Base-by-base conservation (phyloP, 2,797 vertebrate species). In the Darevskia mixta region DNA sequence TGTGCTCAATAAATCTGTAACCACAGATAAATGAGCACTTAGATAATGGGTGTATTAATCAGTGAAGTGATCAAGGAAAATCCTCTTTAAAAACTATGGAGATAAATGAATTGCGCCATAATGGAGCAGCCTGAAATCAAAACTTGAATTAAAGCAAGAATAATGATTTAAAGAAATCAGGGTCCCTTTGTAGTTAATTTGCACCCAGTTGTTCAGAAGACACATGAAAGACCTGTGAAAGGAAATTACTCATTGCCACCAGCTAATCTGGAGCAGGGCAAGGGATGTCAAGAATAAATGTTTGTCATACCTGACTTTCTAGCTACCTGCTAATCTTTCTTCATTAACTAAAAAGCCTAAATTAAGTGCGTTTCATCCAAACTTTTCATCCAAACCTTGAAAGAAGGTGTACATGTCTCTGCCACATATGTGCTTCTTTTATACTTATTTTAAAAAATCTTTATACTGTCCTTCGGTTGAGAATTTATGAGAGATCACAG, bases 321-420 rank as follows among this genome's bases (percentile, higher is more conserved):
- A 91, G 67, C 13, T 87, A 71, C 13, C 58, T 86, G 67, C 4
- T 93, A 91, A 86, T 92, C 80, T 89, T 9, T 82, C 78, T 88
- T 93, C 72, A 83, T 90, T 93, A 93, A 77, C 64, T 66, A 89
- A 90, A 89, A 94, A 93, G 89, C n/a, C 38, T 86, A 45, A 66
- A 82, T 87, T 89, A 91, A 91, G 88, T 87, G 55, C 86, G 35
- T 94, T 95, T 92, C 87, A 86, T 91, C 72, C 87, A 86, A 81
- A 88, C 29, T 27, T 90, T 77, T 86, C 84, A 87, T 90, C 91
- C 64, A 35, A 35, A 90, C 79, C 76, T 89, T 86, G 55, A 92
- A 38, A 87, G 80, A 88, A 91, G 10, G 25, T 15, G 25, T 66
- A 3, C 27, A 49, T 43, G 15, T 41, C 9, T 71, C 69, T 71